phyloP scores from a whole-genome alignment of 2,888 invertebrate genomes.

The Lysandra coridon region DNA sequence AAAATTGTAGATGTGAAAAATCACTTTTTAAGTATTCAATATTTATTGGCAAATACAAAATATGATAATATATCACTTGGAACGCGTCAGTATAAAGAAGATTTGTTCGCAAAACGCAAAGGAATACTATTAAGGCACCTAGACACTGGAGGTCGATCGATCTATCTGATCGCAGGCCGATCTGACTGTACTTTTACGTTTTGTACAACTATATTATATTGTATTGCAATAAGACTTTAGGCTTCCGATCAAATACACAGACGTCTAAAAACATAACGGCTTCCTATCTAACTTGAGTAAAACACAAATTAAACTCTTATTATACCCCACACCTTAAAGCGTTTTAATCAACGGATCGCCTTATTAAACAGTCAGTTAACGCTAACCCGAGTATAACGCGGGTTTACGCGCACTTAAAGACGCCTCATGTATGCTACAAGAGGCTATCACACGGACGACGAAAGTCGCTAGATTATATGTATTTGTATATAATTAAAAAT shows the following conservation, averaged over 20 bases:
- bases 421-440: conserved; percentile 5
- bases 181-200: no score
- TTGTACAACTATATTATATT: no score
- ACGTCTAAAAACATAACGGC: no score
- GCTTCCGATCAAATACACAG: no score
- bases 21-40: conserved; percentile 19
- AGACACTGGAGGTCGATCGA: no score
- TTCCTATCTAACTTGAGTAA: background rate
- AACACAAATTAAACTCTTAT: background rate
- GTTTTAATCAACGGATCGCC: conserved; percentile 39
- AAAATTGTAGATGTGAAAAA: background rate
- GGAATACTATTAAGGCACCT: no score
- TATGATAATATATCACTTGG: conserved; percentile 42
- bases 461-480: background rate
- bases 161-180: no score
- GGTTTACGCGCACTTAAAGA: conserved; percentile 17
- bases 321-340: background rate
- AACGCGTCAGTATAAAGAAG: conserved; percentile 46
- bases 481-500: no score
- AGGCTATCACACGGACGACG: background rate
- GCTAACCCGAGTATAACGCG: conserved; percentile 19
- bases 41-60: conserved; percentile 14
- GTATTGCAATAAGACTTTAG: no score
- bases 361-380: conserved; percentile 41
- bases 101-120: no score